Percentiles rank a stretch among this genome's conserved stretches.
Evolutionary conservation across 2,888 invertebrate species (phyloP).

Genomic region (Siphonodentalium dalli): DNA sequence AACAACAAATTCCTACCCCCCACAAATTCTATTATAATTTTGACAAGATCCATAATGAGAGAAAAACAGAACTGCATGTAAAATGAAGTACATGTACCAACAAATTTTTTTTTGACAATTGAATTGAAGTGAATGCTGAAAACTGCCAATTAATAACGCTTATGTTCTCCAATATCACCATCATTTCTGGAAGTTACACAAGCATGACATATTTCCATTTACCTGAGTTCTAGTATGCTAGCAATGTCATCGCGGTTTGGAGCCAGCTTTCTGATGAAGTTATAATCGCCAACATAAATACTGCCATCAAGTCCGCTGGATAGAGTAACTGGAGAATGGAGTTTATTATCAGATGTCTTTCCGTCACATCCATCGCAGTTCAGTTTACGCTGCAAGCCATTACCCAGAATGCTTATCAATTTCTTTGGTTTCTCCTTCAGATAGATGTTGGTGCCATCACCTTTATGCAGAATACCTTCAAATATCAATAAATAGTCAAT

Average conservation of each 20-base stretch:
- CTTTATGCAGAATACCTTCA: conserved; percentile 91
- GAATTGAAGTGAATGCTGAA: too few relatives aligned
- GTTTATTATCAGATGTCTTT: conserved; percentile 69
- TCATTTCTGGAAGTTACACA: too few relatives aligned
- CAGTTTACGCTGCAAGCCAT: conserved; percentile 76
- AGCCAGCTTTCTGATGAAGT: conserved; percentile 70
- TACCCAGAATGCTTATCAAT: conserved; percentile 74
- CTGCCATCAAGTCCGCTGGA: conserved; percentile 96
- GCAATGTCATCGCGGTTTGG: conserved; percentile 69
- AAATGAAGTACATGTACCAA: too few relatives aligned
- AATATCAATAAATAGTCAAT: too few relatives aligned
- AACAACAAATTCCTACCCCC: too few relatives aligned
- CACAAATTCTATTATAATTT: too few relatives aligned
- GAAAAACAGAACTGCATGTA: too few relatives aligned
- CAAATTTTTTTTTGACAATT: too few relatives aligned
- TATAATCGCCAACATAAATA: conserved; percentile 95
- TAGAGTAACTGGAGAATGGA: conserved; percentile 91
- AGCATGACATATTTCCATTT: conserved; percentile 1
- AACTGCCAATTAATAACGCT: too few relatives aligned
- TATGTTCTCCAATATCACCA: too few relatives aligned
- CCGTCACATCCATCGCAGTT: conserved; percentile 81
- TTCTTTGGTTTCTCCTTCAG: conserved; percentile 88
- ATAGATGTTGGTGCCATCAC: conserved; percentile 93
- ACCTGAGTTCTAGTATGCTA: conserved; percentile 68
- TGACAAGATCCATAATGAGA: too few relatives aligned